Conservation (phyloP, 2,113 vertebrate species). For the Neoarius graeffei region DNA sequence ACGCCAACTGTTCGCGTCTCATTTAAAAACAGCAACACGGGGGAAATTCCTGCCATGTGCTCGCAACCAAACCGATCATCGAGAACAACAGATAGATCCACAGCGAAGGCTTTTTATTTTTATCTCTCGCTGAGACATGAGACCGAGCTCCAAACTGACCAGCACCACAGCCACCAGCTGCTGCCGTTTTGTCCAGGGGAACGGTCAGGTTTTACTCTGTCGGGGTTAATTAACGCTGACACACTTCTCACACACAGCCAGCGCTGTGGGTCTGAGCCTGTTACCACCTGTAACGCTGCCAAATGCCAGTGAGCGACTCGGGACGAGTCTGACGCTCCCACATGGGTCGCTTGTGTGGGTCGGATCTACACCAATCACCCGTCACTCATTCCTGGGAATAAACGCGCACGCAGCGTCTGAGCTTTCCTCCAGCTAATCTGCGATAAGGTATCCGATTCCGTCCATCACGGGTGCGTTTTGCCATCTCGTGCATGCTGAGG, state of each 20-base stretch:
- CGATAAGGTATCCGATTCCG: neutral
- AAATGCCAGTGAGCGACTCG: neutral
- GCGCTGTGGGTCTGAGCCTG: neutral
- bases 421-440: neutral
- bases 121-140: neutral
- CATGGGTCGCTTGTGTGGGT: neutral
- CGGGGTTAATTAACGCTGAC: neutral
- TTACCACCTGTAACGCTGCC: neutral
- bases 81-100: neutral
- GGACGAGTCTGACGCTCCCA: conserved; percentile 9
- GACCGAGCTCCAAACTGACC: neutral
- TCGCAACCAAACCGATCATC: neutral
- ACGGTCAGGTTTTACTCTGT: neutral
- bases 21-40: neutral
- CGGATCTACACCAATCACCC: conserved; percentile 22
- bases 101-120: neutral
- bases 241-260: neutral
- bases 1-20: neutral
- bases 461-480: neutral
- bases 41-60: too few relatives aligned
- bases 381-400: neutral
- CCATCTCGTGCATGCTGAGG: neutral
- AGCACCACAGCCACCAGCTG: neutral
- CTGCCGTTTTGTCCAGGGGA: neutral
- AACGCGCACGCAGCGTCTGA: too few relatives aligned